Evolutionary conservation across 1,140 invertebrate species (phyloP), one percentile per base, ranked within the genome.

Genomic region (Maniola jurtina): DNA sequence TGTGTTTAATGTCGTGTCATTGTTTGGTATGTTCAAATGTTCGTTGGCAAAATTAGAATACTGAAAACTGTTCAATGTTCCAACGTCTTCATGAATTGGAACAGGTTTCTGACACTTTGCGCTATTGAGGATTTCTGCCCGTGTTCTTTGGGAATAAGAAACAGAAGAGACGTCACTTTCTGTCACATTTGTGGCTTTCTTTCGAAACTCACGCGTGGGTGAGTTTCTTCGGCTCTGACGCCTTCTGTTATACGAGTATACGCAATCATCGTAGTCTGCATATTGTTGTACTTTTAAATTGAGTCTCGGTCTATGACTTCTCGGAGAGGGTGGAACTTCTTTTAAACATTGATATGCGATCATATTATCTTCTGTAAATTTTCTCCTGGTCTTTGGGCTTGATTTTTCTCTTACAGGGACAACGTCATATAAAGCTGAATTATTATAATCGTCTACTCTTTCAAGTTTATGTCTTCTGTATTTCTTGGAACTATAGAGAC

Each of bases 301-400:
- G 1, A 90, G 64, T 8, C 72, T 73, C 0, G 88, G 88, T 72
- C 83, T 77, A 5, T 76, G 72, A 7, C 81, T 84, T 64, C 80
- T 73, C 8, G 88, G 88, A 0, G 86, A 90, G n/a, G 88, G 88
- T n/a, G 79, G 85, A n/a, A 89, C 84, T 78, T 89, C 85, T 64
- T 67, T 85, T 55, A 78, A 82, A 64, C 70, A 73, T 7, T 79
- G 60, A 61, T 77, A 76, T 25, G 64, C 42, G 4, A 64, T 71
- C 14, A 75, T 68, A 59, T 72, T 76, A 36, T 85, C 82, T 56
- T 80, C 76, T 6, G 55, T 60, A 71, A 83, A 81, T 69, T 88
- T 89, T 64, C 73, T 80, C 61, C 76, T 76, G 2, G 80, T 68
- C 68, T 90, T 90, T 1, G 85, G 86, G 63, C 88, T 90, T 33